Conservation (phyloP, 2,888 invertebrate species). For the Bedellia somnulentella region DNA sequence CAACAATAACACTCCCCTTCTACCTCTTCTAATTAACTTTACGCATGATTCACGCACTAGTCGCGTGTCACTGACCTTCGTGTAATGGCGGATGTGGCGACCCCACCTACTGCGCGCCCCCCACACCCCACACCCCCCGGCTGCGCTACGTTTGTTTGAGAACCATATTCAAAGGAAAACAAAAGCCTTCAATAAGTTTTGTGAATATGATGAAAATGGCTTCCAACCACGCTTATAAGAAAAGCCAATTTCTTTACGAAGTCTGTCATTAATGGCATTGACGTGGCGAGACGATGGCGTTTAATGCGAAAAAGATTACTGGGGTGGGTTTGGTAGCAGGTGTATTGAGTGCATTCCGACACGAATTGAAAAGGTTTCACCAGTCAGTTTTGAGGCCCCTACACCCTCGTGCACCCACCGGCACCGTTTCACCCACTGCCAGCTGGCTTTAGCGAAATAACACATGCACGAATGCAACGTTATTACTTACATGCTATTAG, state of each 20-base stretch:
- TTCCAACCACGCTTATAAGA: too few relatives aligned
- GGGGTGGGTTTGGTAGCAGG: constrained; percentile 4
- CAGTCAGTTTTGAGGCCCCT: too few relatives aligned
- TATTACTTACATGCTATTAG: too few relatives aligned
- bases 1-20: constrained; percentile 11
- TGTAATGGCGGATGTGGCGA: constrained; percentile 28
- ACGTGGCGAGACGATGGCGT: neutral
- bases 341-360: constrained; percentile 30
- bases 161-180: too few relatives aligned
- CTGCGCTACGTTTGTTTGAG: neutral
- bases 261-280: too few relatives aligned
- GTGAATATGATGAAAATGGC: too few relatives aligned
- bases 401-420: constrained; percentile 15
- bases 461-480: too few relatives aligned
- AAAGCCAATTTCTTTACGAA: too few relatives aligned
- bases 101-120: constrained; percentile 3
- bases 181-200: too few relatives aligned
- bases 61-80: constrained; percentile 44
- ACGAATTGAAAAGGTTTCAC: constrained; percentile 25
- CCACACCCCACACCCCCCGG: neutral
- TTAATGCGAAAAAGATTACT: constrained; percentile 4
- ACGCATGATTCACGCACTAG: constrained; percentile 24
- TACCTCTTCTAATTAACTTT: constrained; percentile 26
- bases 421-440: too few relatives aligned
- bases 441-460: too few relatives aligned